These are phyloP conservation scores for Leucoraja erinaceus DNA, from an alignment of 2,113 vertebrate genomes.

Conservation along the genomic window DNA sequence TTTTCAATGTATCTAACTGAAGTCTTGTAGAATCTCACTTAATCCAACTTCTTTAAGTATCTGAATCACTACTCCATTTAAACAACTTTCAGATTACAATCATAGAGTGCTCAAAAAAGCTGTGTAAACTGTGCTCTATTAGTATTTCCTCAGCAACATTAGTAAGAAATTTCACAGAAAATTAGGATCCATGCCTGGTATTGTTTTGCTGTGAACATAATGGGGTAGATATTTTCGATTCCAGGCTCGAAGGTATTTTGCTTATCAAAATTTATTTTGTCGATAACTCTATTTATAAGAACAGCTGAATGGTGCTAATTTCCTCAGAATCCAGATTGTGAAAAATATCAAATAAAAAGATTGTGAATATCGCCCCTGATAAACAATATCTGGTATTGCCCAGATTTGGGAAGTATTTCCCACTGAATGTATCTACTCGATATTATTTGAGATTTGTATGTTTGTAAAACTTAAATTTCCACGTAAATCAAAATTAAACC, in stretches of 20 bases:
- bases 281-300: background rate
- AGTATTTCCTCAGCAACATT: background rate
- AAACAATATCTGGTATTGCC: background rate
- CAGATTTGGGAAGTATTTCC: background rate
- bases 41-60: background rate
- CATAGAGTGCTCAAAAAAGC: background rate
- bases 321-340: background rate
- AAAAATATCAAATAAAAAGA: background rate
- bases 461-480: constrained; percentile 1
- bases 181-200: background rate
- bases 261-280: background rate
- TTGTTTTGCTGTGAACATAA: background rate
- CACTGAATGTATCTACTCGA: background rate
- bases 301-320: background rate
- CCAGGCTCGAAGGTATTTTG: background rate
- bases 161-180: background rate
- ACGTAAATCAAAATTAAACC: background rate
- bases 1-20: background rate
- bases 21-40: background rate
- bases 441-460: background rate
- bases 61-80: background rate
- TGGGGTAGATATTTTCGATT: background rate
- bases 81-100: background rate
- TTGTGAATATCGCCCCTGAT: background rate
- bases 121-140: background rate